Evolutionary conservation across 2,797 vertebrate species (phyloP), one percentile per base, ranked within the genome.

Genomic region (Gymnocypris eckloni): DNA sequence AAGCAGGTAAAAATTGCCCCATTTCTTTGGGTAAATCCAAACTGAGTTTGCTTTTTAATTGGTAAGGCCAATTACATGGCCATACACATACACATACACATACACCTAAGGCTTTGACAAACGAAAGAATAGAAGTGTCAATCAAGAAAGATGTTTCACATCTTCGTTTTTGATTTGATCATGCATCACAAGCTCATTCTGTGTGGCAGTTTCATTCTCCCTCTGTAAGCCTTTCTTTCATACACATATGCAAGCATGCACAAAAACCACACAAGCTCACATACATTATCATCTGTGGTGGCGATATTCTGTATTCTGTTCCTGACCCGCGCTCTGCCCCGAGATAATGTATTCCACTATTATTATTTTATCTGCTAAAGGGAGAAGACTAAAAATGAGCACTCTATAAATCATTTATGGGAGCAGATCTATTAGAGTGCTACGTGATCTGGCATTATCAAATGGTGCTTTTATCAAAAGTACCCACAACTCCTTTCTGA

Each of bases 341-440:
- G 75, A 75, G 85, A 91, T 94, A 93, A 94, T 94, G 93, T 94
- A 91, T 93, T 94, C 88, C 91, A 93, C 95, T 95, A 95, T 94
- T 94, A 94, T 93, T 94, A 93, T 95, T 96, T 95, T 94, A 95
- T 96, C 95, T 94, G 93, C 93, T 95, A 94, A 95, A 94, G 95
- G 94, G 92, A 92, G 91, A 81, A 89, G 89, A 92, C 94, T 94
- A 95, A 95, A 95, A 96, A 94, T 94, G 92, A 93, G 93, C 86
- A 54, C 5, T 6, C 81, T 89, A 90, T 96, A 86, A 93, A 95
- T 95, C 92, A 94, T 94, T 90, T 91, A 95, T 92, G 91, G 89
- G 81, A 87, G 90, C 87, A 92, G 92, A 94, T 92, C 92, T 92
- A 93, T 92, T 90, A 90, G 93, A 92, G 94, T 92, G 93, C 92